Conservation (phyloP, 2,888 invertebrate genomes). For the Andrena trimmerana region DNA sequence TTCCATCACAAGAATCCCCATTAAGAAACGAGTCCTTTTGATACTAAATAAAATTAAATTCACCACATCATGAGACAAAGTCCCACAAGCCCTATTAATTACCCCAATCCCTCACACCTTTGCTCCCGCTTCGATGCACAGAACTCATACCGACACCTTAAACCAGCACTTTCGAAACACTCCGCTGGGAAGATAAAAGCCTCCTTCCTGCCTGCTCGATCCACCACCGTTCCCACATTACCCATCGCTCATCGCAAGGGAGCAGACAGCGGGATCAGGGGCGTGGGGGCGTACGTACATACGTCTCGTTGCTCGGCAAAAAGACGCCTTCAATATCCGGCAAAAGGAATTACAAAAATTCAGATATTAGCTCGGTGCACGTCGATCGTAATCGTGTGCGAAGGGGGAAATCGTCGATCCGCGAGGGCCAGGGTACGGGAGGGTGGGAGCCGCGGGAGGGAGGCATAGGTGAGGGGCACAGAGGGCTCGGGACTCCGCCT, state of each 20-base stretch:
- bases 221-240: background rate
- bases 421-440: slow-evolving; percentile 16
- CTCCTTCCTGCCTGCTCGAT: too few species aligned
- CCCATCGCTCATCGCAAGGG: background rate
- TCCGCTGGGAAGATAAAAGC: too few species aligned
- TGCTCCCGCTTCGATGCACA: too few species aligned
- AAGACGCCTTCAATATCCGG: slow-evolving; percentile 76
- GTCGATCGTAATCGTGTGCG: slow-evolving; percentile 80
- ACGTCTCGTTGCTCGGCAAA: slow-evolving; percentile 22
- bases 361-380: slow-evolving; percentile 80
- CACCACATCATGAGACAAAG: too few species aligned
- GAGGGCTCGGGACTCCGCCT: slow-evolving; percentile 61
- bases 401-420: slow-evolving; percentile 65
- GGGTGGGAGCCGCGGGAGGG: slow-evolving; percentile 29
- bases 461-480: slow-evolving; percentile 41
- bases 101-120: too few species aligned
- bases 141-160: too few species aligned
- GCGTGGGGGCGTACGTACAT: background rate
- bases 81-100: too few species aligned
- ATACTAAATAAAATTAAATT: too few species aligned
- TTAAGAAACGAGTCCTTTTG: too few species aligned
- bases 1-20: too few species aligned
- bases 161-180: too few species aligned
- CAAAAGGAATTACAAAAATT: slow-evolving; percentile 82
- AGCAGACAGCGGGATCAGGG: background rate